Evolutionary conservation across 2,113 vertebrate species (phyloP).

Genomic region (Mirounga angustirostris): DNA sequence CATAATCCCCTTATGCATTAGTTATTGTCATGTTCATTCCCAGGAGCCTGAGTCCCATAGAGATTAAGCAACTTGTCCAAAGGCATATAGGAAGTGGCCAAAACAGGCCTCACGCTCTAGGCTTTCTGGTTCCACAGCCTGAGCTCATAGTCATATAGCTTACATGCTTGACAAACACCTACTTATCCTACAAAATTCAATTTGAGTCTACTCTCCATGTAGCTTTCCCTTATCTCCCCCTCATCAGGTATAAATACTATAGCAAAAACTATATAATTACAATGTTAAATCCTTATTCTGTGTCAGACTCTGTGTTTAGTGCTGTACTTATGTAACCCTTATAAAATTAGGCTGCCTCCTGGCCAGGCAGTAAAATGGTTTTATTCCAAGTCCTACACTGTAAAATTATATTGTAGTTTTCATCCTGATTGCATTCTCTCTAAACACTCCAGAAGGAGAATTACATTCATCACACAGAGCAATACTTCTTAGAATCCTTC

Average conservation of each 20-base stretch:
- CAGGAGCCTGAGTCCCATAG: conserved; percentile 1
- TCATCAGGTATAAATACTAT: conserved; percentile 10
- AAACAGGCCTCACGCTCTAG: not conserved
- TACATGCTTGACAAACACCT: not conserved
- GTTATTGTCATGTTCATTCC: not conserved
- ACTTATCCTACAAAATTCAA: conserved; percentile 35
- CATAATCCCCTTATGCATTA: not conserved
- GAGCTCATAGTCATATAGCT: not conserved
- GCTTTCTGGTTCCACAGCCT: not conserved
- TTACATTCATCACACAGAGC: conserved; percentile 34
- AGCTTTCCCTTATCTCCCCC: not conserved
- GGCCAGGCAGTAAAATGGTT: conserved; percentile 61
- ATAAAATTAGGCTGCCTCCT: conserved; percentile 64
- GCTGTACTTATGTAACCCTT: conserved; percentile 43
- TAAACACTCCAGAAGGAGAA: conserved; percentile 65
- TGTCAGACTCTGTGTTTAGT: conserved; percentile 42
- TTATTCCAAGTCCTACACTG: conserved; percentile 62
- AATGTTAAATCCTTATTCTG: conserved; percentile 40
- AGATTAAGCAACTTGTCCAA: conserved; percentile 22
- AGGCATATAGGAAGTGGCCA: not conserved
- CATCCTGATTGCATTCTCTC: conserved; percentile 53
- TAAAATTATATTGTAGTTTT: conserved; percentile 65
- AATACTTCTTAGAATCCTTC: not conserved
- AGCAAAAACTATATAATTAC: conserved; percentile 40
- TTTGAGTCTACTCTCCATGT: not conserved